phyloP scores from a whole-genome alignment of 2,797 vertebrate species.

The Leptoclinus maculatus region DNA sequence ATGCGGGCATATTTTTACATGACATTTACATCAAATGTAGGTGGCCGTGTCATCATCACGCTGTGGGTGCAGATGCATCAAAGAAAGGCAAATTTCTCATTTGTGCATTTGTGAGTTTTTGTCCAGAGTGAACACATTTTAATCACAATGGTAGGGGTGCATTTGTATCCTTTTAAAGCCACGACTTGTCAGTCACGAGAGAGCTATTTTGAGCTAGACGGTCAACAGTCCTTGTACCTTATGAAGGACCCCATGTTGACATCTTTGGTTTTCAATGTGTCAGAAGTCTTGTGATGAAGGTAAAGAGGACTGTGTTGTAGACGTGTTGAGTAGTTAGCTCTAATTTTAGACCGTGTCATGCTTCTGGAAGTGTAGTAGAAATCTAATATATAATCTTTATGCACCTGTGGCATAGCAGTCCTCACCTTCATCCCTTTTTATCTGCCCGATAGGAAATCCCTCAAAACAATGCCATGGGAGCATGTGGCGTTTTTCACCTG shows the following conservation, averaged over 20 bases:
- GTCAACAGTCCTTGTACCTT: background rate
- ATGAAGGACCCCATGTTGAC: background rate
- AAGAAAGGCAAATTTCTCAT: background rate
- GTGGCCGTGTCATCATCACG: background rate
- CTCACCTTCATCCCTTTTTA: background rate
- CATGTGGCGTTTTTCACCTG: background rate
- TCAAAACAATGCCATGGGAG: background rate
- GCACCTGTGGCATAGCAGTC: no score
- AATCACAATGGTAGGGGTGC: background rate
- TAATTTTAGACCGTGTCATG: background rate
- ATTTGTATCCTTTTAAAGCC: background rate
- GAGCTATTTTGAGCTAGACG: background rate
- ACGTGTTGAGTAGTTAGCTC: background rate
- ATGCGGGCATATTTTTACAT: background rate
- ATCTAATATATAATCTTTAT: no score
- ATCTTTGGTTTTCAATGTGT: background rate
- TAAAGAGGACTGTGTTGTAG: background rate
- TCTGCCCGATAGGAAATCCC: slow-evolving; percentile 1
- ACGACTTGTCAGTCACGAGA: background rate
- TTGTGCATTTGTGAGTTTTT: background rate
- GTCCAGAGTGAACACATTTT: background rate
- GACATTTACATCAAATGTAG: background rate
- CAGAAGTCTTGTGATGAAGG: background rate
- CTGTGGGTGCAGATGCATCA: background rate
- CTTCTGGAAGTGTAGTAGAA: background rate